A percentile compares a stretch with the other conserved stretches of the same genome.
These are phyloP conservation scores for Morpho helenor DNA, from an alignment of 2,888 invertebrate species.

Conservation along the genomic window DNA sequence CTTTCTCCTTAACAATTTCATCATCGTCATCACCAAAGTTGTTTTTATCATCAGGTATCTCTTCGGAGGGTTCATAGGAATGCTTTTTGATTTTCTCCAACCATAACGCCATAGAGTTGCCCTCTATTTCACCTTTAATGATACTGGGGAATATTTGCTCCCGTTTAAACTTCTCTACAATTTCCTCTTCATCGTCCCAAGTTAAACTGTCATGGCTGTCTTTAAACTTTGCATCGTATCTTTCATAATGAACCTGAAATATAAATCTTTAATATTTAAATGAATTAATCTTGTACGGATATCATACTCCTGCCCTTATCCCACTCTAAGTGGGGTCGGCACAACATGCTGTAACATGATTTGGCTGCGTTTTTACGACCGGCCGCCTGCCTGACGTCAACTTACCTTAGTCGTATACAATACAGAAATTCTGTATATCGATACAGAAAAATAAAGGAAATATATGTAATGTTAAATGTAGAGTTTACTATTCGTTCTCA, in stretches of 20 bases:
- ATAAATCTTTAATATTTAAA: too few species aligned
- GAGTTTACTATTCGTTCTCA: too few species aligned
- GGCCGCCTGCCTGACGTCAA: too few species aligned
- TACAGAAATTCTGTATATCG: too few species aligned
- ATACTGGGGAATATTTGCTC: conserved; percentile 89
- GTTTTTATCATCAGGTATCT: conserved; percentile 39
- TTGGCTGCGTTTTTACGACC: too few species aligned
- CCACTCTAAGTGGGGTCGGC: too few species aligned
- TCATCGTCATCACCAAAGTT: conserved; percentile 44
- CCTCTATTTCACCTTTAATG: conserved; percentile 88
- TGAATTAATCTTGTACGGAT: too few species aligned
- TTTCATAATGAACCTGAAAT: conserved; percentile 90
- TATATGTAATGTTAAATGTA: too few species aligned
- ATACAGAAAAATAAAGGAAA: too few species aligned
- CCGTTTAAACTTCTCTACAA: conserved; percentile 87
- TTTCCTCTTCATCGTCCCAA: conserved; percentile 86
- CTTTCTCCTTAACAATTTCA: conserved; percentile 23
- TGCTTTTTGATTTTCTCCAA: conserved; percentile 83
- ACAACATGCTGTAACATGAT: too few species aligned
- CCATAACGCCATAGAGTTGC: conserved; percentile 88
- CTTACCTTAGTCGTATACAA: too few species aligned
- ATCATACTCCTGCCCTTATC: too few species aligned
- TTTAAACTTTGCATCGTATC: conserved; percentile 93
- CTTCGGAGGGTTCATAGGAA: conserved; percentile 80
- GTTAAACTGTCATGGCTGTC: conserved; percentile 90